Base-by-base conservation (phyloP, 2,797 vertebrate species). In the Eulemur mongoz region DNA sequence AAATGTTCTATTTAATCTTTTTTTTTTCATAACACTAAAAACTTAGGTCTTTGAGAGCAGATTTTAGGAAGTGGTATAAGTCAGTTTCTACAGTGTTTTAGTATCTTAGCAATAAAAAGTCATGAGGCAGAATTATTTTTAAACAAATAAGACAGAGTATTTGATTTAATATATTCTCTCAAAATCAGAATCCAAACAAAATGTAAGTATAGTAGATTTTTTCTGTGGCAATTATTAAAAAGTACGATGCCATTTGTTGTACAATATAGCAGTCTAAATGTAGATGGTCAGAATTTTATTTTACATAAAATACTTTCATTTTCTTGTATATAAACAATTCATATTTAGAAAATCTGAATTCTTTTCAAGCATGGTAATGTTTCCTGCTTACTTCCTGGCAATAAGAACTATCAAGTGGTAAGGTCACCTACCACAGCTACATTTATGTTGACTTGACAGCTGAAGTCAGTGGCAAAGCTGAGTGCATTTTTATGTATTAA, bases 141-240 rank as follows among this genome's bases (percentile, higher is more conserved):
- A 73, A 85, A 48, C 11, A 32, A 76, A 43, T 1, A 80, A 84
- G 27, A 57, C 11, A 89, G 15, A 94, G 27, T 81, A 54, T 80
- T 69, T 75, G 45, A 52, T 65, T 88, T 57, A 92, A 8, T 50
- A 7, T 63, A 18, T 40, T 92, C 82, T 82, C n/a, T 93, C 54
- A 92, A 79, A 79, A 57, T 94, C 84, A 90, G 59, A 90, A 90
- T 48, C 32, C 23, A 89, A 79, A 81, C 7, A 65, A 86, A 79
- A 82, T 86, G 2, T 84, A 93, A 93, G 18, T 79, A n/a, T 9
- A 89, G 45, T 67, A 15, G n/a, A 18, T 15, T 54, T 83, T 80
- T 83, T 59, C 25, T 92, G 4, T 85, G 23, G 25, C 67, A 80
- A 30, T 10, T 93, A 6, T 83, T 63, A 92, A 27, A 50, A 59